Evolutionary conservation across 2,113 vertebrate genomes (phyloP).

Genomic region (Tachuris rubrigastra): DNA sequence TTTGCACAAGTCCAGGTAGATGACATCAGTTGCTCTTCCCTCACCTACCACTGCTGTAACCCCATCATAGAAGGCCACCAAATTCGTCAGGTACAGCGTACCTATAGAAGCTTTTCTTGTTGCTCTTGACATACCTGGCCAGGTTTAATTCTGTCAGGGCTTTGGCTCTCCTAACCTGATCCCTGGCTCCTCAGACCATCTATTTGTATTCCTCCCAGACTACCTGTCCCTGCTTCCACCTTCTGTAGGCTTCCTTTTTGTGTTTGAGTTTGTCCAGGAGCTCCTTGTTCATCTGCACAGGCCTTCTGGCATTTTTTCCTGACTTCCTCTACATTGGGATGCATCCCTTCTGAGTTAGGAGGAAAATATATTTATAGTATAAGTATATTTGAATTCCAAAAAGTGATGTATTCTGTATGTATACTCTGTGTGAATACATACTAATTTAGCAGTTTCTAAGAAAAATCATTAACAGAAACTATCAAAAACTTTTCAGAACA

Average conservation of each 20-base stretch:
- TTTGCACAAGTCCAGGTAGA: neutral
- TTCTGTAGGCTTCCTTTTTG: neutral
- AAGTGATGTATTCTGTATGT: neutral
- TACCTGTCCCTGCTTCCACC: neutral
- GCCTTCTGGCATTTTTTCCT: neutral
- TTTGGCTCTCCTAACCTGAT: neutral
- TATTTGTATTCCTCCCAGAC: neutral
- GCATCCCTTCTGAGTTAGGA: neutral
- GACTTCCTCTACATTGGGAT: neutral
- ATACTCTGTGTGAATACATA: neutral
- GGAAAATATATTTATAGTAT: neutral
- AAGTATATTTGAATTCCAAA: neutral
- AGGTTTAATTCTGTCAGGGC: neutral
- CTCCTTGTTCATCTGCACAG: neutral
- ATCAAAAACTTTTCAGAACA: constrained; percentile 62
- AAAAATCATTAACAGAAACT: neutral
- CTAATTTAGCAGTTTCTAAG: neutral
- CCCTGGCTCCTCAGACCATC: neutral
- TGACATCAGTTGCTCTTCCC: neutral
- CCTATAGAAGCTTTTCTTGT: neutral
- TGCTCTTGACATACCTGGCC: neutral
- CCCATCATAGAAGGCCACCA: neutral
- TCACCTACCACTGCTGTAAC: neutral
- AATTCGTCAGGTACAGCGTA: neutral
- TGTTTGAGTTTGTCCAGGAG: neutral